These are phyloP conservation scores for Noctua fimbriata DNA, from an alignment of 2,888 invertebrate species.

Conservation along the genomic window DNA sequence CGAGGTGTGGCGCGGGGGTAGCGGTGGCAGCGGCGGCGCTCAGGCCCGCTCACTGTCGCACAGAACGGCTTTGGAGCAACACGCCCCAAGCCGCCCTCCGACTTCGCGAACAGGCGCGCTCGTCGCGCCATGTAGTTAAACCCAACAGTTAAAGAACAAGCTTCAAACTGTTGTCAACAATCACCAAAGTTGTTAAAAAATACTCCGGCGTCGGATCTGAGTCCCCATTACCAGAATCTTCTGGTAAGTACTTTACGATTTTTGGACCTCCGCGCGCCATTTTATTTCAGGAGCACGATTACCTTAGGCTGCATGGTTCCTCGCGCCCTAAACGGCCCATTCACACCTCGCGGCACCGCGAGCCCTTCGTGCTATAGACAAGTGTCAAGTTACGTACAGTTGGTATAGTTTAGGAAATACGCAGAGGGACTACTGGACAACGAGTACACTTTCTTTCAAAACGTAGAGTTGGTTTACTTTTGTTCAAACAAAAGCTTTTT, in stretches of 20 bases:
- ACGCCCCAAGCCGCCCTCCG: constrained; percentile 71
- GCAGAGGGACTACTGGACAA: not conserved
- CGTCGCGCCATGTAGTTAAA: constrained; percentile 77
- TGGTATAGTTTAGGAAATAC: constrained; percentile 7
- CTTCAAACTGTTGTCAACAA: constrained; percentile 82
- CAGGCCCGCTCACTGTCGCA: constrained; percentile 73
- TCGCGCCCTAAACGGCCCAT: constrained; percentile 50
- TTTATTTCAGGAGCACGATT: constrained; percentile 71
- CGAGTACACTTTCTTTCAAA: not conserved
- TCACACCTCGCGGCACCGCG: constrained; percentile 49
- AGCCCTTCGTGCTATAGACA: constrained; percentile 10
- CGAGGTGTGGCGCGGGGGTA: constrained; percentile 63
- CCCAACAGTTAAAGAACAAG: constrained; percentile 72
- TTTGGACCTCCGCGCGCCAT: constrained; percentile 75
- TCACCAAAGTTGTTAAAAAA: constrained; percentile 80
- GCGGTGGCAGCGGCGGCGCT: constrained; percentile 49
- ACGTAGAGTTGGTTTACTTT: constrained; percentile 1
- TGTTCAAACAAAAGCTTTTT: not conserved
- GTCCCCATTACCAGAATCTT: constrained; percentile 70
- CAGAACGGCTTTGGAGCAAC: constrained; percentile 71
- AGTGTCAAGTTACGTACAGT: constrained; percentile 14
- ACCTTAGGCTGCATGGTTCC: constrained; percentile 47
- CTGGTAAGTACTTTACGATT: constrained; percentile 77
- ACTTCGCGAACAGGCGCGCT: constrained; percentile 72
- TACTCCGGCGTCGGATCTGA: constrained; percentile 74